Base-by-base conservation (phyloP, 1,140 invertebrate species). In the Pseudoatta argentina region DNA sequence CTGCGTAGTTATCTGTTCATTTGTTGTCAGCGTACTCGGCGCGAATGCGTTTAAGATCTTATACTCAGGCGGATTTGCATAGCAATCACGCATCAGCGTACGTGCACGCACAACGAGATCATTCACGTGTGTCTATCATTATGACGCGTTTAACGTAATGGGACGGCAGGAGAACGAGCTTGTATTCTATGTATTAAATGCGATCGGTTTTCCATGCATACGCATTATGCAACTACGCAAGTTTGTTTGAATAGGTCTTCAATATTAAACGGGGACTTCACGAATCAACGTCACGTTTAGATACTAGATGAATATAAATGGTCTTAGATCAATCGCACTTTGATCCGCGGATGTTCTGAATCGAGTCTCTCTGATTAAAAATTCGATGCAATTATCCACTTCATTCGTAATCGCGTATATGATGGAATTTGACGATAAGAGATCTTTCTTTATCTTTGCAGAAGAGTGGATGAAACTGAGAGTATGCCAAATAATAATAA, bases 41-140 rank as follows among this genome's bases (percentile, higher is more conserved):
- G 21, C 8, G 34, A 59, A 76, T 24, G 34, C 66, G 66, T 27
- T 48, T 48, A 69, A 24, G 39, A 14, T 69, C 39, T 21, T 21
- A n/a, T 69, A 51, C 14, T 14, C 39, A 48, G 66, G 66, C n/a
- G 21, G 21, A 69, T 69, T 69, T 69, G 66, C 66, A 69, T 69
- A 69, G 39, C 21, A 24, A 24, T 24, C 24, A 24, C 21, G 39
- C 66, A 27, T 51, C 39, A 24, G 66, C 21, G 8, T 69, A 48
- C 39, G 39, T 51, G 39, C 66, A 16, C 39, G 66, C 21, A 48
- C 66, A 69, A 69, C 66, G 66, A 69, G 66, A 69, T 69, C 66
- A 69, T 69, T 69, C 66, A 69, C 66, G 66, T 51, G 66, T 27
- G 66, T 27, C 66, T 51, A 51, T 69, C 66, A 69, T 69, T 69